A percentile compares a stretch with the other conserved stretches of the same genome.
phyloP scores from a whole-genome alignment of 2,888 invertebrate species.

The Euzophera pinguis region DNA sequence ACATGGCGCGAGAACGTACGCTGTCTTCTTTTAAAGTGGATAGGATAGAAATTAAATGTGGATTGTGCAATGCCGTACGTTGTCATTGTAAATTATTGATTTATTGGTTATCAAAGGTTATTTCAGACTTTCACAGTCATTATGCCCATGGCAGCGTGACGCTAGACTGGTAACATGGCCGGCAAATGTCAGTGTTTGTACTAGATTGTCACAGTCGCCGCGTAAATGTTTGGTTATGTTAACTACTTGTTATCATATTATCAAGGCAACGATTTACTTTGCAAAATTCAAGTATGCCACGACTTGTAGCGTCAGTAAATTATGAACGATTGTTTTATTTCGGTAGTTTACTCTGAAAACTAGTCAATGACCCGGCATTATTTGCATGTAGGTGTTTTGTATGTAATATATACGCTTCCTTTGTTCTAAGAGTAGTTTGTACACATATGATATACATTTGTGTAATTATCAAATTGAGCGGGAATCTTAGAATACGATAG shows the following conservation, averaged over 20 bases:
- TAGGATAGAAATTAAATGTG: constrained; percentile 33
- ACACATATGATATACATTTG: constrained; percentile 7
- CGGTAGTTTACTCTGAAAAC: constrained; percentile 38
- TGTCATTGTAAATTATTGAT: constrained; percentile 45
- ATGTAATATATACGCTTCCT: constrained; percentile 44
- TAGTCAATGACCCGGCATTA: constrained; percentile 75
- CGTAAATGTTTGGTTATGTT: constrained; percentile 39
- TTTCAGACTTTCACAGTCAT: constrained; percentile 62
- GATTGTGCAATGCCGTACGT: constrained; percentile 24
- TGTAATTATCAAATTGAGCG: constrained; percentile 30
- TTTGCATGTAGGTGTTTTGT: constrained; percentile 64
- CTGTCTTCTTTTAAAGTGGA: constrained; percentile 48
- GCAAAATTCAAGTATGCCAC: constrained; percentile 31
- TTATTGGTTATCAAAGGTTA: constrained; percentile 51
- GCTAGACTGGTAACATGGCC: constrained; percentile 74
- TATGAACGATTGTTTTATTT: constrained; percentile 46
- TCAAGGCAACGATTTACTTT: constrained; percentile 25
- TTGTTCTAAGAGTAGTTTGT: constrained; percentile 43
- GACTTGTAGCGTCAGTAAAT: constrained; percentile 24
- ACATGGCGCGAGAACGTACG: constrained; percentile 75
- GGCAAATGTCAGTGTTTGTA: constrained; percentile 62
- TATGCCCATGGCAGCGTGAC: constrained; percentile 69
- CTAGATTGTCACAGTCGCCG: constrained; percentile 50
- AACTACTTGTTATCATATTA: constrained; percentile 23
- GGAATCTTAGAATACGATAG: constrained; percentile 27